Base-by-base conservation (phyloP, 2,797 vertebrate species). In the Poeciliopsis infans region DNA sequence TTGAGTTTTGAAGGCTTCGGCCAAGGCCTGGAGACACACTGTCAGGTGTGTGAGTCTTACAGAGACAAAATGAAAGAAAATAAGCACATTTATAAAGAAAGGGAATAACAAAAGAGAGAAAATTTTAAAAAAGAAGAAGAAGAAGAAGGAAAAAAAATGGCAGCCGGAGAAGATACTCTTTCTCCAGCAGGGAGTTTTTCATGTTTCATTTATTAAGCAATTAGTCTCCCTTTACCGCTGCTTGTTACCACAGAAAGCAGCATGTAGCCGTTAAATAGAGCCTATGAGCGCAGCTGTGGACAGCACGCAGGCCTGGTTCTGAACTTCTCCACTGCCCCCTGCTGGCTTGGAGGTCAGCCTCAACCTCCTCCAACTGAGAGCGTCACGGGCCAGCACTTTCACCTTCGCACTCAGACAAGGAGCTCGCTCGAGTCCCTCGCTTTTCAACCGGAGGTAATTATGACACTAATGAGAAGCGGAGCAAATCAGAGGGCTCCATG, bases 191-290 rank as follows among this genome's bases (percentile, higher is more conserved):
- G 61, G 51, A 80, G 74, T 70, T 84, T 85, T 85, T 92, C 87
- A 93, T 95, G 87, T 94, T 95, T 95, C 88, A 94, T 94, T 95
- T 86, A 94, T 92, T 74, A 79, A 74, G 85, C 91, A 82, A 87
- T 92, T 87, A 45, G 78, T 85, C 83, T 84, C 81, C 76, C 84
- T 89, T 91, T 86, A 87, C 86, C 85, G 88, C 89, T 87, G 84
- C 90, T 92, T 91, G 87, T 95, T 93, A 90, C 88, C 89, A 94
- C 93, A 91, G 92, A 91, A 89, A 93, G 83, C 89, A 89, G 88
- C 90, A 75, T 86, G 90, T 23, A 68, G 83, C 82, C 87, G 87
- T 87, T 88, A 89, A 92, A 93, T 87, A 80, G 77, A 87, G 83
- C 87, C 85, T 81, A 84, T 79, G 76, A 72, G 68, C 72, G 43